These are phyloP conservation scores for Physocephala rufipes DNA, from an alignment of 2,888 invertebrate genomes.

Conservation along the genomic window DNA sequence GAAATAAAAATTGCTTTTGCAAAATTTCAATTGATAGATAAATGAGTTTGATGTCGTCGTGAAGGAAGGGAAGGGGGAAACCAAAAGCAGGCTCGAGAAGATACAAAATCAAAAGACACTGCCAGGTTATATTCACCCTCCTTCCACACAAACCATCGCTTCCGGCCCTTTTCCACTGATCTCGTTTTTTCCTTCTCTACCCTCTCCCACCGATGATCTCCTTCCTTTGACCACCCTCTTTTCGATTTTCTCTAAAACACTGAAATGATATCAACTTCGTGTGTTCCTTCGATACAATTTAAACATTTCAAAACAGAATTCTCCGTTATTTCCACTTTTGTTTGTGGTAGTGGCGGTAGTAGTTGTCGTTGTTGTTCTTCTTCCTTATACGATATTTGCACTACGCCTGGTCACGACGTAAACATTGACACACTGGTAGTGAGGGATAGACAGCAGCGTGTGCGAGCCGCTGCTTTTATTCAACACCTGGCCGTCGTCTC, in stretches of 20 bases:
- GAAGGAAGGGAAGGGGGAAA: too few relatives aligned
- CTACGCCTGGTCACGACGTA: slow-evolving; percentile 14
- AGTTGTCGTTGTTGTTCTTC: slow-evolving; percentile 11
- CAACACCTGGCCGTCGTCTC: slow-evolving; percentile 49
- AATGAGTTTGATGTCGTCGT: too few relatives aligned
- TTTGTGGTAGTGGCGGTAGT: slow-evolving; percentile 21
- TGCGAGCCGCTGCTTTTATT: slow-evolving; percentile 46
- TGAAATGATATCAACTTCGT: too few relatives aligned
- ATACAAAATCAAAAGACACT: too few relatives aligned
- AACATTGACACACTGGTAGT: slow-evolving; percentile 9
- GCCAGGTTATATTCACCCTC: too few relatives aligned
- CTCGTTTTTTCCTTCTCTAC: too few relatives aligned
- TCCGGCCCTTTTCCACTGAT: too few relatives aligned
- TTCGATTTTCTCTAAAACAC: neutral
- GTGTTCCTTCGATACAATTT: neutral
- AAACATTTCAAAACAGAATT: slow-evolving; percentile 11
- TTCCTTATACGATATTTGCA: neutral
- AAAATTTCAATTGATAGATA: too few relatives aligned
- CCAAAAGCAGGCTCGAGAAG: too few relatives aligned
- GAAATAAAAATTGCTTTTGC: too few relatives aligned
- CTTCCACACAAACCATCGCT: too few relatives aligned
- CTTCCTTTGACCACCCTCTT: neutral
- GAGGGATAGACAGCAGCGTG: slow-evolving; percentile 43
- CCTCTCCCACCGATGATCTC: too few relatives aligned
- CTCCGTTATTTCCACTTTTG: slow-evolving; percentile 31